Conservation (phyloP, 1,140 invertebrate genomes). For the Anthonomus grandis region DNA sequence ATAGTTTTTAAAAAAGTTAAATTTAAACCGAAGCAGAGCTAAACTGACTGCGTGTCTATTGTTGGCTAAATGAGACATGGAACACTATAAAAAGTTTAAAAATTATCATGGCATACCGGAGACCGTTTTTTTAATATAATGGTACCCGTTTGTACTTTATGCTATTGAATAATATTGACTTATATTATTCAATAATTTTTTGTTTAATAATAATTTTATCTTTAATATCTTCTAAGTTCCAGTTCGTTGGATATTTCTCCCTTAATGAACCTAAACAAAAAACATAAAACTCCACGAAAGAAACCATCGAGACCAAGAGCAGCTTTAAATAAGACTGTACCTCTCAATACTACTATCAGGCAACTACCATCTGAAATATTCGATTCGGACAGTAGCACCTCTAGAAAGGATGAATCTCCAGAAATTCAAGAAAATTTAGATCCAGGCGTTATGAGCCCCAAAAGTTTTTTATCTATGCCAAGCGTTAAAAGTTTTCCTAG, state of each 20-base stretch:
- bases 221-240: slow-evolving; percentile 26
- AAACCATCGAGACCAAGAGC: slow-evolving; percentile 40
- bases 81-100: no score
- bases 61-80: no score
- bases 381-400: slow-evolving; percentile 40
- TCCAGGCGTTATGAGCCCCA: slow-evolving; percentile 55
- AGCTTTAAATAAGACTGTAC: slow-evolving; percentile 42
- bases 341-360: slow-evolving; percentile 30
- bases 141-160: no score
- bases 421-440: slow-evolving; percentile 40
- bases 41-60: no score
- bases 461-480: slow-evolving; percentile 76
- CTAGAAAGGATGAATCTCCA: slow-evolving; percentile 35
- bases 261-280: slow-evolving; percentile 39
- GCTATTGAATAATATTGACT: no score
- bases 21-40: no score
- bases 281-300: slow-evolving; percentile 30
- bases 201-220: no score
- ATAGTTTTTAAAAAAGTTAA: no score
- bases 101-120: no score
- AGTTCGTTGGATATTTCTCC: slow-evolving; percentile 46
- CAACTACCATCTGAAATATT: slow-evolving; percentile 32
- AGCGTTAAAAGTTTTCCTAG: slow-evolving; percentile 74
- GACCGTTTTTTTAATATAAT: no score
- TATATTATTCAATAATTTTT: no score